A percentile compares a stretch with the other conserved stretches of the same genome.
phyloP scores from a whole-genome alignment of 2,888 invertebrate genomes.

The Eulithis prunata region DNA sequence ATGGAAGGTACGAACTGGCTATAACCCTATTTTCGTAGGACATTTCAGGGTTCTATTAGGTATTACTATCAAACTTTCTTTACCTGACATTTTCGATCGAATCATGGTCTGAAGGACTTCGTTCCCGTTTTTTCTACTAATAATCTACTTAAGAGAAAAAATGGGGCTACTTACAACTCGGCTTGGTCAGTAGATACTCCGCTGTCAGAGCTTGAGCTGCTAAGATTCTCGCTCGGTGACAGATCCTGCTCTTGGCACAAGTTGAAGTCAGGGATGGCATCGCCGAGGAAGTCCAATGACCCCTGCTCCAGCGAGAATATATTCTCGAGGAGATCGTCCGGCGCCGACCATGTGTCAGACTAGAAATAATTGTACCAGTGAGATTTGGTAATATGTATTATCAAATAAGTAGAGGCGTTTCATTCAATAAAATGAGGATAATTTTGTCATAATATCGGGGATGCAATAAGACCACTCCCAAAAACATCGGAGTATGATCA shows the following conservation, averaged over 20 bases:
- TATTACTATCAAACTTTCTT: no score
- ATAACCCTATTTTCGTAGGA: no score
- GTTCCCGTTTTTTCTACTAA: no score
- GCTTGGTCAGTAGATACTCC: slow-evolving; percentile 87
- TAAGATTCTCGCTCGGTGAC: slow-evolving; percentile 66
- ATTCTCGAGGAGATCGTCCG: slow-evolving; percentile 87
- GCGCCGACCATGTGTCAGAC: slow-evolving; percentile 79
- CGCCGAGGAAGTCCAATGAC: slow-evolving; percentile 85
- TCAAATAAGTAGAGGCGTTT: no score
- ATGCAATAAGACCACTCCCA: no score
- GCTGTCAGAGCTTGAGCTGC: slow-evolving; percentile 87
- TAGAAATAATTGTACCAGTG: slow-evolving; percentile 51
- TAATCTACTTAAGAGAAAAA: neutral
- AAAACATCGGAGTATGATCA: no score
- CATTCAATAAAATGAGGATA: no score
- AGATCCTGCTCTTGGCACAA: slow-evolving; percentile 61
- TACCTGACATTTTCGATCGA: no score
- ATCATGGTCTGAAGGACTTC: no score
- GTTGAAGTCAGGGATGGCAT: slow-evolving; percentile 76
- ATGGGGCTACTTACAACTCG: slow-evolving; percentile 72
- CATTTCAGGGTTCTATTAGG: no score
- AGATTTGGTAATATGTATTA: neutral
- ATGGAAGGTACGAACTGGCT: no score
- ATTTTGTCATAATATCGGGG: no score
- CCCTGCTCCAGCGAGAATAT: slow-evolving; percentile 87